These are phyloP conservation scores for Clarias batrachus DNA, from an alignment of 2,113 vertebrate species.

Conservation along the genomic window DNA sequence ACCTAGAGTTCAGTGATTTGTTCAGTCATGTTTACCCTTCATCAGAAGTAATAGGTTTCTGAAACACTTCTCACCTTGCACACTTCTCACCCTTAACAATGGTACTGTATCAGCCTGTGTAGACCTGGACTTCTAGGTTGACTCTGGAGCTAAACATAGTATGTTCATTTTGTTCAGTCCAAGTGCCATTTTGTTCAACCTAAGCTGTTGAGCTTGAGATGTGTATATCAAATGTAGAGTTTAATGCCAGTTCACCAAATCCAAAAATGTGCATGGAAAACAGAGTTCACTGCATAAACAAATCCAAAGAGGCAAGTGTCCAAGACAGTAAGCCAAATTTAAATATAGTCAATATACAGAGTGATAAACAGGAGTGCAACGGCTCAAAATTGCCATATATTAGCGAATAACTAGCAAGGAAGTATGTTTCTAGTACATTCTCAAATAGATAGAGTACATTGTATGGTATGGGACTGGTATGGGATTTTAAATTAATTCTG, in stretches of 20 bases:
- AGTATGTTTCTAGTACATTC: neutral
- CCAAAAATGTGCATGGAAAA: neutral
- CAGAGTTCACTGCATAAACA: neutral
- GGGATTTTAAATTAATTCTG: neutral
- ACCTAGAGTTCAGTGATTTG: neutral
- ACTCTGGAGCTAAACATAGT: slow-evolving; percentile 2
- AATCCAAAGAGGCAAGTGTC: neutral
- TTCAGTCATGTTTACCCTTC: neutral
- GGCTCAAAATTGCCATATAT: neutral
- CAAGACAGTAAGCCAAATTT: neutral
- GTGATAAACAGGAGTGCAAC: neutral
- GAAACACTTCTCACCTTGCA: slow-evolving; percentile 23
- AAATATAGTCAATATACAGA: neutral
- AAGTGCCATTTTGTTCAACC: neutral
- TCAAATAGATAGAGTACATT: neutral
- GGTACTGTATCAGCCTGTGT: neutral
- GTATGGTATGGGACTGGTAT: neutral
- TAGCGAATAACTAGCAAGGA: neutral
- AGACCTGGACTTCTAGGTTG: neutral
- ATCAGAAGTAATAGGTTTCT: neutral
- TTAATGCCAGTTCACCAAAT: neutral
- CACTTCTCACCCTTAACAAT: neutral
- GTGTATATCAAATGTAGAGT: too few species aligned
- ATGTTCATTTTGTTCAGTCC: neutral
- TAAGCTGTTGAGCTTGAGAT: neutral